Percentiles rank a stretch among this genome's conserved stretches.
Conservation (phyloP, 1,140 invertebrate species). For the Zaprionus ghesquierei region DNA sequence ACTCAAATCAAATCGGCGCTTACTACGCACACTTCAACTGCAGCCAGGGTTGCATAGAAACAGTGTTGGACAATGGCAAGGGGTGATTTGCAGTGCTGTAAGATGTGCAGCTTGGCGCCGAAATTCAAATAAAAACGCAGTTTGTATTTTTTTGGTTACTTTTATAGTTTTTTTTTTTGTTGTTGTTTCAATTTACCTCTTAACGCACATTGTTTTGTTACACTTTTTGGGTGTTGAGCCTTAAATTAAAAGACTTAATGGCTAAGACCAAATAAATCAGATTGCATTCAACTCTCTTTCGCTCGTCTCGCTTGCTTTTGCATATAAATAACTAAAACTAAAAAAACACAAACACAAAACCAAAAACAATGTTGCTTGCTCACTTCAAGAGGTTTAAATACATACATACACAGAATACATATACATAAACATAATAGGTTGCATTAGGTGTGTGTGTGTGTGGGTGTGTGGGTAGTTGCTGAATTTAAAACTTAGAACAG, state of each 20-base stretch:
- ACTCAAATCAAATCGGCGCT: conserved; percentile 10
- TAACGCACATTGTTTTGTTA: conserved; percentile 51
- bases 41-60: neutral
- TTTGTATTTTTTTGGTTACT: conserved; percentile 53
- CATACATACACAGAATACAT: conserved; percentile 20
- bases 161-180: conserved; percentile 66
- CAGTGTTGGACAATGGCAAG: neutral
- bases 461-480: conserved; percentile 28
- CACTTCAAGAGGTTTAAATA: conserved; percentile 55
- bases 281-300: conserved; percentile 61
- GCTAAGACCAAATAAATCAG: conserved; percentile 64
- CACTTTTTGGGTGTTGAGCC: conserved; percentile 51
- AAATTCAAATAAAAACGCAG: conserved; percentile 30
- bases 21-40: neutral
- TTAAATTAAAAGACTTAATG: conserved; percentile 61
- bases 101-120: neutral
- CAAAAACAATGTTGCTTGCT: conserved; percentile 43
- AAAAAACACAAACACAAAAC: conserved; percentile 73
- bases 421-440: conserved; percentile 33
- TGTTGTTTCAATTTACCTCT: conserved; percentile 56
- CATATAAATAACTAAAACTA: conserved; percentile 78
- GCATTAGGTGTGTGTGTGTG: conserved; percentile 26
- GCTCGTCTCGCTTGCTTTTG: conserved; percentile 15
- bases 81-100: too few relatives aligned
- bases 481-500: conserved; percentile 77